Evolutionary conservation across 2,113 vertebrate species (phyloP).

Genomic region (Eonycteris spelaea): DNA sequence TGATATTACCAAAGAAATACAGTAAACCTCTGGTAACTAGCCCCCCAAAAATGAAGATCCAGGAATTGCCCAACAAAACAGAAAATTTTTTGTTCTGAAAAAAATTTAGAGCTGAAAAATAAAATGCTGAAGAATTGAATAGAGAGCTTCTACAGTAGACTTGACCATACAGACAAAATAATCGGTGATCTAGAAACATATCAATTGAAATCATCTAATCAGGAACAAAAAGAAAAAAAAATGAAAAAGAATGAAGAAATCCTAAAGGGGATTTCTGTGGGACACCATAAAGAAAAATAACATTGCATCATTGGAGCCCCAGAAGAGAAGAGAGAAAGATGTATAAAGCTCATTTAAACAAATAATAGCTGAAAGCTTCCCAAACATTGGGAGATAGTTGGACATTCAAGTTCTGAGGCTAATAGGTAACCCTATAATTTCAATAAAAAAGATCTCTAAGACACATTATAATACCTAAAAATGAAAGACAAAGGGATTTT

Average conservation of each 20-base stretch:
- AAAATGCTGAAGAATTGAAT: not conserved
- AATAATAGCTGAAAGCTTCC: not conserved
- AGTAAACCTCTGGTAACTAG: not conserved
- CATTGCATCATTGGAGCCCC: not conserved
- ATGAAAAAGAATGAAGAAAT: not conserved
- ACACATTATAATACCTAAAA: not conserved
- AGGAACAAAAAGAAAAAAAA: not conserved
- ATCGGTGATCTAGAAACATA: not conserved
- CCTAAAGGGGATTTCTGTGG: not conserved
- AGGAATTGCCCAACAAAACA: not conserved
- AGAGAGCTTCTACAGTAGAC: not conserved
- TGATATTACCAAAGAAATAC: not conserved
- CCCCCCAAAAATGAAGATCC: not conserved
- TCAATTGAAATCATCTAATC: not conserved
- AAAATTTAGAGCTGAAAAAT: not conserved
- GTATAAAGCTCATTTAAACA: not conserved
- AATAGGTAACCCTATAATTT: not conserved
- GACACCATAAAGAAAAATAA: not conserved
- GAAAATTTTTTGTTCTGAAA: not conserved
- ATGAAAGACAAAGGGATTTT: not conserved
- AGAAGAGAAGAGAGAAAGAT: not conserved
- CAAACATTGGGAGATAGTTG: not conserved
- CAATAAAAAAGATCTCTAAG: not conserved
- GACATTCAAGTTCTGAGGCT: not conserved
- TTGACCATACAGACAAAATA: not conserved